A percentile compares a stretch with the other conserved stretches of the same genome.
phyloP scores from a whole-genome alignment of 2,113 vertebrate genomes.

The Galemys pyrenaicus region DNA sequence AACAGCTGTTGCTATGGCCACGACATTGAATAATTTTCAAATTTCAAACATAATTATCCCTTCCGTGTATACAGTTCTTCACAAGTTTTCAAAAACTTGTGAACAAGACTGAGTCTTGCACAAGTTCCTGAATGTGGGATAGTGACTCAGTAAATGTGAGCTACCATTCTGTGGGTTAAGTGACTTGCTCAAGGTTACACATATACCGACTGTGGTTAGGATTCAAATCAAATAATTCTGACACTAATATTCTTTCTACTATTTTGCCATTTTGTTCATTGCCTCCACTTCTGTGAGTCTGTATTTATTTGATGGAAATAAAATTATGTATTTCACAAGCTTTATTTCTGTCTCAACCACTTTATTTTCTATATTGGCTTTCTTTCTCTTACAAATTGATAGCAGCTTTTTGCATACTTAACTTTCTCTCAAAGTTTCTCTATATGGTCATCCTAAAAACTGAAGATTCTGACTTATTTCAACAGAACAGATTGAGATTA shows the following conservation, averaged over 20 bases:
- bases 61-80: background rate
- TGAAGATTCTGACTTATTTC: slow-evolving; percentile 14
- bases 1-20: background rate
- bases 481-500: background rate
- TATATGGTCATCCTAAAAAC: background rate
- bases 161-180: background rate
- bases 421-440: background rate
- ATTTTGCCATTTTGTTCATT: background rate
- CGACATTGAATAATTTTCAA: background rate
- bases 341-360: background rate
- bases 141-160: background rate
- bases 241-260: background rate
- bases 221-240: background rate
- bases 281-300: background rate
- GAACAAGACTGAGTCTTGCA: background rate
- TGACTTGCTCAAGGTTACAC: background rate
- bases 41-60: background rate
- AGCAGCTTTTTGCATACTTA: background rate
- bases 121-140: background rate
- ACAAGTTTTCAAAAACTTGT: slow-evolving; percentile 41
- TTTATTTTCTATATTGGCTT: background rate
- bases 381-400: background rate
- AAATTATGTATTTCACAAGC: background rate
- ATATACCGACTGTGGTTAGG: background rate
- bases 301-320: background rate